Percentiles rank a stretch among this genome's conserved stretches.
These are phyloP conservation scores for Lerista edwardsae DNA, from an alignment of 2,797 vertebrate genomes.

Conservation along the genomic window DNA sequence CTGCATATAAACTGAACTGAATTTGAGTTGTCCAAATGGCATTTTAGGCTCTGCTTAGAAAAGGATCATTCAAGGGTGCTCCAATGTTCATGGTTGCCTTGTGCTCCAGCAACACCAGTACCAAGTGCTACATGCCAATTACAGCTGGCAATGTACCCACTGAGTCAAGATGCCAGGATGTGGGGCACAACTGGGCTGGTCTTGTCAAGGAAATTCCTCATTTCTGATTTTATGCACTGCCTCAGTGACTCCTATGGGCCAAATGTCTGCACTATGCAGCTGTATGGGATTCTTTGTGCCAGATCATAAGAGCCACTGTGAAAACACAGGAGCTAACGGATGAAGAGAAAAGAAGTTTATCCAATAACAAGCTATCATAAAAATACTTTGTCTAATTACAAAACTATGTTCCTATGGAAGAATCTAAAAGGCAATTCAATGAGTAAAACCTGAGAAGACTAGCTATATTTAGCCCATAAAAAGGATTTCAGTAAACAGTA, in stretches of 20 bases:
- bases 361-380: neutral
- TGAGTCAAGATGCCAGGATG: neutral
- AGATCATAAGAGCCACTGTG: neutral
- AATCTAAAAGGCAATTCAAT: neutral
- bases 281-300: neutral
- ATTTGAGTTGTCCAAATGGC: neutral
- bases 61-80: neutral
- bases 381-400: neutral
- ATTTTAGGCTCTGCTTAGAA: neutral
- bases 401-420: neutral
- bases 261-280: neutral
- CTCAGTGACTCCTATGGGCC: neutral
- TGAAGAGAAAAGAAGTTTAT: neutral
- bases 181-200: neutral
- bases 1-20: neutral
- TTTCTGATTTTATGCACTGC: neutral
- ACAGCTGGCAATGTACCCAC: neutral
- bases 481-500: neutral
- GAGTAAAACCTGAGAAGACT: neutral
- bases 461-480: neutral
- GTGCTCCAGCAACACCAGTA: neutral
- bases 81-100: neutral
- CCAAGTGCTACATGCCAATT: neutral
- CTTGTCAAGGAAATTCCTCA: neutral
- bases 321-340: neutral